These are phyloP conservation scores for Drosophila nr. fundita DNA, from an alignment of 2,888 invertebrate genomes.

Conservation along the genomic window DNA sequence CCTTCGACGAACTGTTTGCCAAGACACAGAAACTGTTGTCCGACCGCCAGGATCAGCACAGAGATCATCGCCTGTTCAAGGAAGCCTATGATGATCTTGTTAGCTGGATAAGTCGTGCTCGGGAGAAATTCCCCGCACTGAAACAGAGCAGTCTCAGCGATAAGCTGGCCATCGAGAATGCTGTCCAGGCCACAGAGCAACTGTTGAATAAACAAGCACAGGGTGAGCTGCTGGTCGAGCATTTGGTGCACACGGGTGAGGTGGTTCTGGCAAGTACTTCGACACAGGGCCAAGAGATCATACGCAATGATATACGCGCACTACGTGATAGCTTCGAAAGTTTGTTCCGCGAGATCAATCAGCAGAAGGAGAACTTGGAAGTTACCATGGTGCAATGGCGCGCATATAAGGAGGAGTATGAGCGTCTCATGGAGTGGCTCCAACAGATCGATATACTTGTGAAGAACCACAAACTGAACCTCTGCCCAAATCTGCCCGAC, in stretches of 20 bases:
- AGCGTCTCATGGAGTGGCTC: constrained; percentile 95
- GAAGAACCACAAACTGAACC: constrained; percentile 94
- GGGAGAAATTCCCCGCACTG: constrained; percentile 94
- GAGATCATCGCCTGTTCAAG: constrained; percentile 95
- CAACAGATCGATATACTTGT: constrained; percentile 96
- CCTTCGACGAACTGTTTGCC: constrained; percentile 92
- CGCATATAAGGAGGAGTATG: constrained; percentile 96
- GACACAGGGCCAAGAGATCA: constrained; percentile 90
- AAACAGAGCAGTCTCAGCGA: constrained; percentile 94
- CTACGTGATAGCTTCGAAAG: constrained; percentile 93
- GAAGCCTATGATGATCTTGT: constrained; percentile 96
- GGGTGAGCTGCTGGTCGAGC: constrained; percentile 94
- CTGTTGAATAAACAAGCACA: constrained; percentile 95
- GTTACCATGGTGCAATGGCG: constrained; percentile 93
- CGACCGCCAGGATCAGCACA: constrained; percentile 94
- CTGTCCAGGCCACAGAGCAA: constrained; percentile 94
- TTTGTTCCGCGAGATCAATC: constrained; percentile 93
- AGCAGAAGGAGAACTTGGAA: constrained; percentile 93
- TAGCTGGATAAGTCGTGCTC: constrained; percentile 93
- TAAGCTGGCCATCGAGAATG: constrained; percentile 94
- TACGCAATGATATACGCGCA: constrained; percentile 94
- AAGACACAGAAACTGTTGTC: constrained; percentile 91
- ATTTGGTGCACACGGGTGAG: constrained; percentile 94
- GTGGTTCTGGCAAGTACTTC: constrained; percentile 94
- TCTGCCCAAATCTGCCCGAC: constrained; percentile 91